Base-by-base conservation (phyloP, 2,888 invertebrate species). In the Pseudococcus jackbeardsleyi region DNA sequence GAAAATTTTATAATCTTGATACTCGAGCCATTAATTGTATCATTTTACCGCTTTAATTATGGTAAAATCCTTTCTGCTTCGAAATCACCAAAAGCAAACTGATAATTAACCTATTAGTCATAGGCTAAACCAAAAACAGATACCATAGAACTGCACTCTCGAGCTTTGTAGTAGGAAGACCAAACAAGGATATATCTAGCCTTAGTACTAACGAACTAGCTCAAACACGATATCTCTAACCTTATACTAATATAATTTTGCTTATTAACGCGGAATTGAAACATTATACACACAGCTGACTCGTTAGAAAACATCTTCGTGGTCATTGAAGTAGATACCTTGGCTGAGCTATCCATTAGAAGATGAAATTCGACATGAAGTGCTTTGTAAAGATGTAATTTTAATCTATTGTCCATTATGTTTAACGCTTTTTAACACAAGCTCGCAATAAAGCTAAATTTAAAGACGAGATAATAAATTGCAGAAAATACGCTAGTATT, bases 401-500 rank as follows among this genome's bases (percentile, higher is more conserved):
- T 77, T 77, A 77, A 82, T 46, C 46, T 46, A 82, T 46, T 22
- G 79, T 82, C 77, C n/a, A 77, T 77, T 82, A 82, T 19, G 19
- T 82, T 82, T 82, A 82, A 22, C 19, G 46, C 46, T n/a, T 82
- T 82, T 82, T 46, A 82, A 17, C 79, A 82, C 79, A 22, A 42
- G 46, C 19, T 82, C 26, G 46, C 79, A 19, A 82, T 82, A 82
- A 82, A 82, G 19, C 46, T 46, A n/a, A 42, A 82, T 46, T 82
- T 82, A 46, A 82, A 82, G 46, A 82, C 12, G 19, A 82, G 79
- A 9, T 82, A 46, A 82, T 46, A 82, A 82, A 82, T 82, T 82
- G 46, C 9, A 19, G 9, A 22, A 9, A 82, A 82, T 19, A 77
- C 17, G 15, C 5, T 17, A 17, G 79, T 46, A 46, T 46, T 82